phyloP scores from a whole-genome alignment of 2,113 vertebrate species.

The Dermatemys mawii region DNA sequence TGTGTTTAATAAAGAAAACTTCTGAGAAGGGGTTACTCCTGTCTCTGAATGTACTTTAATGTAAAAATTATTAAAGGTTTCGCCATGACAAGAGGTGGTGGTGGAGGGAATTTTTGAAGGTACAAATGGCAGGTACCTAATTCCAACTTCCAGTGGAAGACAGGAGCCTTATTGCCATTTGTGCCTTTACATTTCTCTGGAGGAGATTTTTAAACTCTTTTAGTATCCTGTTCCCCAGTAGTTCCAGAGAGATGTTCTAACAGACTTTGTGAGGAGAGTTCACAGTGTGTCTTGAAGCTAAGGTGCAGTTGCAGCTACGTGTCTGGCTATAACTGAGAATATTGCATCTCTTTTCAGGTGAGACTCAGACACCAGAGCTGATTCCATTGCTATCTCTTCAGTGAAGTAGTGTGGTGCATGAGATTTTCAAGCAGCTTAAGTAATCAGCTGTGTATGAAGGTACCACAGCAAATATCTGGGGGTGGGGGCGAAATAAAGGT shows the following conservation, averaged over 20 bases:
- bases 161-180: fast-evolving
- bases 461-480: neutral
- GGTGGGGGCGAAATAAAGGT: neutral
- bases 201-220: too few relatives aligned
- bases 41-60: neutral
- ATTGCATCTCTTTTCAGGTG: neutral
- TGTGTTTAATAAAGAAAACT: neutral
- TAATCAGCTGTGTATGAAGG: neutral
- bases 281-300: neutral
- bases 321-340: neutral
- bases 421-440: neutral
- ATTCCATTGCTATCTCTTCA: neutral
- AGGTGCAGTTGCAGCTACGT: neutral
- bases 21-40: fast-evolving
- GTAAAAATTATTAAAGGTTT: fast-evolving
- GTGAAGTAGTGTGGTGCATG: too few relatives aligned
- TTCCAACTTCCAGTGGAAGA: neutral
- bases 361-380: neutral
- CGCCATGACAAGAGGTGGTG: neutral
- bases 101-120: neutral
- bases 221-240: neutral
- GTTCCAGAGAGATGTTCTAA: neutral
- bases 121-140: fast-evolving
- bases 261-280: neutral
- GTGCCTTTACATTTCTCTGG: too few relatives aligned